Evolutionary conservation across 2,888 invertebrate genomes (phyloP), one percentile per base, ranked within the genome.

Genomic region (Agrilus cyanescens): DNA sequence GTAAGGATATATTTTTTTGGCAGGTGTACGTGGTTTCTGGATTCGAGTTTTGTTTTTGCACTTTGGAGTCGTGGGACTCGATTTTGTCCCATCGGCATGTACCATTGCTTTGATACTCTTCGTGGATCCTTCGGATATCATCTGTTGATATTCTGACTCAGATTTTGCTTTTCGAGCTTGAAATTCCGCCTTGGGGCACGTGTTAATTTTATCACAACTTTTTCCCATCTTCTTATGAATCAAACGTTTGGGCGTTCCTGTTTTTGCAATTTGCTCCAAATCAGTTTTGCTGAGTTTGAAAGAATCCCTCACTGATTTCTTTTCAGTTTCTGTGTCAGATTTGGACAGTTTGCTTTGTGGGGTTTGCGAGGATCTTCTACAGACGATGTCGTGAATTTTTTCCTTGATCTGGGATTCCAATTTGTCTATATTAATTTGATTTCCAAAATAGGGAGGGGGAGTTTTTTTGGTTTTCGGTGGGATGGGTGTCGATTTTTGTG

Each of bases 91-190:
- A 45, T 64, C 70, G 8, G 66, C 60, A 46, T 73, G 74, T 2
- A 73, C 65, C 48, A 73, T 61, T 2, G 71, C 71, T 52, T 72
- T 72, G 0, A 72, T 70, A 8, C 65, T 68, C 44, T 71, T 70
- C 41, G 67, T 67, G 0, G 71, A 70, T n/a, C 73, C 70, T 38
- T 74, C 74, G 2, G 72, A 70, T 50, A 74, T 73, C n/a, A 74
- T 51, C 15, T 73, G 65, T 51, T 75, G 74, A 50, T 75, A 75
- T 39, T 75, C 74, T 40, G 71, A 68, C 43, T 71, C 71, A 1
- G 59, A 58, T 20, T 54, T 51, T 15, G 57, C 53, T 46, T 58
- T 61, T 43, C 61, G 58, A 12, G 52, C 45, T 51, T 57, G 64
- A 45, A 47, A 44, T 57, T 58, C 41, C 55, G 56, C 35, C 61